Percentiles rank a stretch among this genome's conserved stretches.
Conservation (phyloP, 2,113 vertebrate species). For the Clarias gariepinus region DNA sequence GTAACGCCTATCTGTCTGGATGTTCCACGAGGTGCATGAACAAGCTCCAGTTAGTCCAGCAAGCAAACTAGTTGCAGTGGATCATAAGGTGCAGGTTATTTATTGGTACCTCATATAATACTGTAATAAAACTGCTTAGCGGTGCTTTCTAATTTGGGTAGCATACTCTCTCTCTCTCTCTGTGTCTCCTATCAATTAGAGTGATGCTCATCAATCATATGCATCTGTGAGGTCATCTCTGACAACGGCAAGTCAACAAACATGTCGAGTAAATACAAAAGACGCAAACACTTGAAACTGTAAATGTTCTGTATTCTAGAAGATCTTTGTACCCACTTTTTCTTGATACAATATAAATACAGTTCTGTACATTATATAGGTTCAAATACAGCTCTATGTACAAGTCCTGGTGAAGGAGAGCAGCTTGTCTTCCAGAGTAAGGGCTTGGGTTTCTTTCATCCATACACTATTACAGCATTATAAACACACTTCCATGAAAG, state of each 20-base stretch:
- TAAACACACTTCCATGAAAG: slow-evolving; percentile 63
- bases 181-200: neutral
- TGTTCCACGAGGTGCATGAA: too few species aligned
- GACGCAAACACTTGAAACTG: slow-evolving; percentile 52
- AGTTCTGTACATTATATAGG: slow-evolving; percentile 92
- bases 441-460: slow-evolving; percentile 77
- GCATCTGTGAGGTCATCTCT: neutral
- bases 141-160: neutral
- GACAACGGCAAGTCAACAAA: neutral
- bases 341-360: slow-evolving; percentile 95
- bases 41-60: too few species aligned
- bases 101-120: too few species aligned
- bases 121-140: too few species aligned
- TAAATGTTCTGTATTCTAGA: slow-evolving; percentile 93
- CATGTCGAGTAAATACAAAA: neutral
- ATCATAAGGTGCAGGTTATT: too few species aligned
- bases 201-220: neutral
- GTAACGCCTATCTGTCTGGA: too few species aligned
- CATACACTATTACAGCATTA: slow-evolving; percentile 74
- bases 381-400: slow-evolving; percentile 86
- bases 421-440: slow-evolving; percentile 85
- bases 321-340: slow-evolving; percentile 88
- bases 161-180: neutral
- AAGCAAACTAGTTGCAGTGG: too few species aligned
- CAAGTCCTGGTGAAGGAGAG: slow-evolving; percentile 82